Conservation (phyloP, 2,113 vertebrate genomes). For the Antennarius striatus region DNA sequence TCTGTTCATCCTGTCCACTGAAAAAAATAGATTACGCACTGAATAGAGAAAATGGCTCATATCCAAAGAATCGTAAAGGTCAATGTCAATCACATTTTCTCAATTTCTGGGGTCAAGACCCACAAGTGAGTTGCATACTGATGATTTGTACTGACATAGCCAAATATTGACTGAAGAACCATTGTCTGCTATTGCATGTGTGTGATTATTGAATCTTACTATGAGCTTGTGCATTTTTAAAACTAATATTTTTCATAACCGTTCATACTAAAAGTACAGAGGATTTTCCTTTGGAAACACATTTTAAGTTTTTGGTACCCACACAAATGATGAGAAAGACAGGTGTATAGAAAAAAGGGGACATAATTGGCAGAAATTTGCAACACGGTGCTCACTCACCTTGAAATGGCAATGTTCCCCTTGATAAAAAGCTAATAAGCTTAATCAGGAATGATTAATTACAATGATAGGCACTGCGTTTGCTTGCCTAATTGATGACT, state of each 20-base stretch:
- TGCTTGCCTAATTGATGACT: conserved; percentile 62
- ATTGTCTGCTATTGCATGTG: neutral
- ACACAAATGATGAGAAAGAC: neutral
- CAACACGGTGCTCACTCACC: conserved; percentile 51
- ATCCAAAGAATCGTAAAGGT: conserved; percentile 36
- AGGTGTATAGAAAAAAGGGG: conserved; percentile 1
- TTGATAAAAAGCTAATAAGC: conserved; percentile 67
- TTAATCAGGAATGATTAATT: conserved; percentile 74
- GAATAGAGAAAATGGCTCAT: conserved; percentile 17
- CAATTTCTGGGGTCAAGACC: conserved; percentile 26
- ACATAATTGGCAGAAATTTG: conserved; percentile 20
- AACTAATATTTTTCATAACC: neutral
- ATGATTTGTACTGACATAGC: conserved; percentile 11
- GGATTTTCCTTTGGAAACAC: neutral
- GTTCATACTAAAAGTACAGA: neutral
- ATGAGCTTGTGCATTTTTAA: neutral
- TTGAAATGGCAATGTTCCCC: conserved; percentile 55
- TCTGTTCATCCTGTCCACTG: neutral
- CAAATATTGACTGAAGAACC: conserved; percentile 5
- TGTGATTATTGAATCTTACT: neutral
- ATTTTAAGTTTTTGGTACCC: neutral
- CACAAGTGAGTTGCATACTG: conserved; percentile 19
- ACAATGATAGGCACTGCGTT: conserved; percentile 60
- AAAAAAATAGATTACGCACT: neutral
- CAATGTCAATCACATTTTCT: conserved; percentile 13